Base-by-base conservation (phyloP, 2,113 vertebrate species). In the Pelodiscus sinensis region DNA sequence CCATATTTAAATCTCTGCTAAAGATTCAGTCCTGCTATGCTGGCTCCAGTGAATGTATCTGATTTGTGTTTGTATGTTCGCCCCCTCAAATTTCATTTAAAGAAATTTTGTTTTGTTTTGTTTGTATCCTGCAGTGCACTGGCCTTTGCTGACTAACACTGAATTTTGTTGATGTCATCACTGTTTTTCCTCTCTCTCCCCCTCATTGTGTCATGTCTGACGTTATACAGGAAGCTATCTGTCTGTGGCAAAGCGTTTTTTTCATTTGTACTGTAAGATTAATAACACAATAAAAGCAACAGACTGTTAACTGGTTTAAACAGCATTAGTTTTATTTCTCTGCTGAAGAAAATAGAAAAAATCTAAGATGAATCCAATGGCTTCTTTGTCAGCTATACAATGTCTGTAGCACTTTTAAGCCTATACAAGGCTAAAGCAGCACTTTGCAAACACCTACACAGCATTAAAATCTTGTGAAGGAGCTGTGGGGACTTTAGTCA, bases 241-340 rank as follows among this genome's bases (percentile, higher is more conserved):
- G 9, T 50, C 62, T 65, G 31, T 65, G 38, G 56, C 62, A 82
- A 77, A 92, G 56, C 14, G 44, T 44, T 85, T 93, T 93, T 88
- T 68, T 84, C 52, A 35, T 57, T 56, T 58, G 84, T 0, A 0
- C 29, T 51, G 18, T 0, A 0, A 87, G 27, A 60, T 90, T 90
- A 44, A 10, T 65, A 92, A 68, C 78, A 80, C 18, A 27, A 82
- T 16, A 38, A 91, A 55, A 44, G 13, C 19, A n/a, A 29, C 31
- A 25, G n/a, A 60, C 73, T 25, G 38, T 60, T 56, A 85, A 81
- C 55, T 54, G 62, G 55, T 25, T n/a, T 86, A 62, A 81, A 73
- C 25, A 55, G 4, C 81, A 94, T 57, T 71, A 2, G 0, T 92
- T 94, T 87, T 22, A 18, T 94, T 92, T 38, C 10, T 87, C 60